These are phyloP conservation scores for Mycalesis mineus DNA, from an alignment of 2,888 invertebrate species.

Conservation along the genomic window DNA sequence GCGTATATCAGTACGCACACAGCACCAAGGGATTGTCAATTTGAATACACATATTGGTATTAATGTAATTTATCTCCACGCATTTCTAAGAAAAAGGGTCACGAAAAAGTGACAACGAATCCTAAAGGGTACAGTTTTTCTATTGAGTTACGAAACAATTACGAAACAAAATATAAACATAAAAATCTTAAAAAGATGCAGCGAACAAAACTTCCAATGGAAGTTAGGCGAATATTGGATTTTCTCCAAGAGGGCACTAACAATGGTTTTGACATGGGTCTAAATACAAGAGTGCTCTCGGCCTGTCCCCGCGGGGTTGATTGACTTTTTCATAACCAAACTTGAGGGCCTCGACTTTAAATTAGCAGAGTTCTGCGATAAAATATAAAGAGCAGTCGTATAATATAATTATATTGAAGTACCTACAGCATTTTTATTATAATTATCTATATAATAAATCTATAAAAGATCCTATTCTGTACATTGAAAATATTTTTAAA, in stretches of 20 bases:
- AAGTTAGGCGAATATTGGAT: slow-evolving; percentile 52
- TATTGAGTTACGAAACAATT: too few species aligned
- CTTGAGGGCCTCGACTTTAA: slow-evolving; percentile 37
- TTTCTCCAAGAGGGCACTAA: slow-evolving; percentile 48
- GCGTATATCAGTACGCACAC: too few species aligned
- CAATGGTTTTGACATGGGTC: slow-evolving; percentile 49
- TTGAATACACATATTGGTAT: too few species aligned
- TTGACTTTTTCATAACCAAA: slow-evolving; percentile 46
- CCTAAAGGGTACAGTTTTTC: too few species aligned
- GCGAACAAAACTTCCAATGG: slow-evolving; percentile 39
- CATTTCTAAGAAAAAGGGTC: too few species aligned
- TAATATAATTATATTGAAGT: slow-evolving; percentile 14
- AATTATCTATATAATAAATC: too few species aligned
- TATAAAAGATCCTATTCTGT: too few species aligned
- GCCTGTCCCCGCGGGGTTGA: slow-evolving; percentile 30
- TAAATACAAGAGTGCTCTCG: slow-evolving; percentile 25
- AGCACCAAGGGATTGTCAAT: too few species aligned
- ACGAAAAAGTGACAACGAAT: too few species aligned
- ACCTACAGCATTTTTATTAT: not conserved
- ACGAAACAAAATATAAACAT: too few species aligned
- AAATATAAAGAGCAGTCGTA: slow-evolving; percentile 30
- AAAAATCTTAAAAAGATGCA: slow-evolving; percentile 32
- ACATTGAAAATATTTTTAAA: too few species aligned
- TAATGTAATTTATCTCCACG: too few species aligned
- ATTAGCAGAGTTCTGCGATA: slow-evolving; percentile 41